These are phyloP conservation scores for Gallirallus australis DNA, from an alignment of 2,797 vertebrate species.

Conservation along the genomic window DNA sequence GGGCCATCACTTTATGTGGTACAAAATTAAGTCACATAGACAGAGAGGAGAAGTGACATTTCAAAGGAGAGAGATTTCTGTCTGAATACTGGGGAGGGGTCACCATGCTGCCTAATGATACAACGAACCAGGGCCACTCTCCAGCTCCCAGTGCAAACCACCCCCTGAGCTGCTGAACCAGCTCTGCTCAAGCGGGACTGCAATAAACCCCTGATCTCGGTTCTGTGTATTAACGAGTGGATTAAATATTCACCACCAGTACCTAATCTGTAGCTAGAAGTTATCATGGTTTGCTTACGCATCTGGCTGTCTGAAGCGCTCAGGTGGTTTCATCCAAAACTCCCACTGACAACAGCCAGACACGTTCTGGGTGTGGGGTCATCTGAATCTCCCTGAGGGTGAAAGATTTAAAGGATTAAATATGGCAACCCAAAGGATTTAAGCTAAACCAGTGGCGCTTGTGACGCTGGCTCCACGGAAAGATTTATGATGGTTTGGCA, in stretches of 20 bases:
- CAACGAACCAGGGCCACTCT: not conserved
- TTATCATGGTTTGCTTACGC: not conserved
- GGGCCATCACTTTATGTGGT: not conserved
- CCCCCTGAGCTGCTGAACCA: not conserved
- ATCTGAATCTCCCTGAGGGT: not conserved
- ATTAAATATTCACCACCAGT: not conserved
- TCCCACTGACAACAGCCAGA: not conserved
- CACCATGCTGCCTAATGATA: not conserved
- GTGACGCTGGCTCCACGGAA: not conserved
- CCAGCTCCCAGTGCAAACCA: not conserved
- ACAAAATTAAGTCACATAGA: not conserved
- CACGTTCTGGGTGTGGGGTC: not conserved
- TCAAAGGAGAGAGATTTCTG: not conserved
- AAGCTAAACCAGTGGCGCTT: not conserved
- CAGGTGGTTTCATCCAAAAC: not conserved
- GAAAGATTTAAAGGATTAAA: not conserved
- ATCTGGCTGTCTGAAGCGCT: not conserved
- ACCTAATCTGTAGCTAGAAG: not conserved
- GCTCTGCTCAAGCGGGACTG: not conserved
- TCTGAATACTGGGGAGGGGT: not conserved
- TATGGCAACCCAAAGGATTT: not conserved
- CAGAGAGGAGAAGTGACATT: not conserved
- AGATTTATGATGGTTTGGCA: slow-evolving; percentile 46
- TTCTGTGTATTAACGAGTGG: not conserved
- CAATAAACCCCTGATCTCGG: not conserved